These are phyloP conservation scores for Drosophila pseudoananassae DNA, from an alignment of 1,140 invertebrate genomes.

Conservation along the genomic window DNA sequence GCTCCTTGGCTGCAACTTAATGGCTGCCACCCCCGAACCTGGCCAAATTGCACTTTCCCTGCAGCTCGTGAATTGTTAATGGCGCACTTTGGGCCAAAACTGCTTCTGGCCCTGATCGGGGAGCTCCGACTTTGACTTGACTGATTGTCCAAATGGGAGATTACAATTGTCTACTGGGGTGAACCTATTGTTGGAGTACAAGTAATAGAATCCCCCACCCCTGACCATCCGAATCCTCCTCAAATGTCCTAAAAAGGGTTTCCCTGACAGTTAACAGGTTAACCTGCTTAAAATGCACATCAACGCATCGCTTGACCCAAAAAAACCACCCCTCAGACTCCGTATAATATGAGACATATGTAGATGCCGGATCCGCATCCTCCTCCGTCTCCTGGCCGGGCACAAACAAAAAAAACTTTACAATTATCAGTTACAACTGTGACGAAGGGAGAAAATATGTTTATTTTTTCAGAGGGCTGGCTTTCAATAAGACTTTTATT, in stretches of 20 bases:
- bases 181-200: not conserved
- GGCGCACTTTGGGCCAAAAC: slow-evolving; percentile 45
- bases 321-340: slow-evolving; percentile 2
- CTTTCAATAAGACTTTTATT: slow-evolving; percentile 80
- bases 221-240: too few species aligned
- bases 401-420: slow-evolving; percentile 27
- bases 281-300: slow-evolving; percentile 80
- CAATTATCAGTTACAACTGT: slow-evolving; percentile 72
- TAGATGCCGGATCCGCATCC: slow-evolving; percentile 41
- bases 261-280: slow-evolving; percentile 70
- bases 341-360: slow-evolving; percentile 55
- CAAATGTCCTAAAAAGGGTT: not conserved
- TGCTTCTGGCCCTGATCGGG: slow-evolving; percentile 60
- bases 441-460: slow-evolving; percentile 45
- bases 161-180: slow-evolving; percentile 46
- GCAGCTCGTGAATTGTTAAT: slow-evolving; percentile 57
- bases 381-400: not conserved
- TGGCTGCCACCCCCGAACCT: slow-evolving; percentile 5
- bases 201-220: not conserved
- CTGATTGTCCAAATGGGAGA: slow-evolving; percentile 66
- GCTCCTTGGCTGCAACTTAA: slow-evolving; percentile 10
- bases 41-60: slow-evolving; percentile 53
- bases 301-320: slow-evolving; percentile 71
- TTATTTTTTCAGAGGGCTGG: slow-evolving; percentile 17
- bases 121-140: slow-evolving; percentile 29